Evolutionary conservation across 2,888 invertebrate genomes (phyloP).

Genomic region (Rhyacophila evoluta): DNA sequence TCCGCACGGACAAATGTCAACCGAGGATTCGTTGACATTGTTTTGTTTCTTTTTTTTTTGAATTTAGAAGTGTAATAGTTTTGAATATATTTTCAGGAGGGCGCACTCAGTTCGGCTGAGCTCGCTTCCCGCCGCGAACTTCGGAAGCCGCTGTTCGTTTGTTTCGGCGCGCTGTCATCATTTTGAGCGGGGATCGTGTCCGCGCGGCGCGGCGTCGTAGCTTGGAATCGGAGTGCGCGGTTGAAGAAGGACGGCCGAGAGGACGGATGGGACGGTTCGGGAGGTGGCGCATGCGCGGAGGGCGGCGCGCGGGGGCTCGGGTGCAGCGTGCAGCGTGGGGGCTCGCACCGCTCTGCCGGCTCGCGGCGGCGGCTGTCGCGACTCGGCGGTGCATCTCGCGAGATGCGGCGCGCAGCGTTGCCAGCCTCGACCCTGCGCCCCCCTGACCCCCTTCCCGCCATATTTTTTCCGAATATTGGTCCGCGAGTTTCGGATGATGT

Average conservation of each 20-base stretch:
- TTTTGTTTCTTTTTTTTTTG: not conserved
- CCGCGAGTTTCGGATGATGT: conserved; percentile 34
- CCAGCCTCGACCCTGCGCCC: conserved; percentile 51
- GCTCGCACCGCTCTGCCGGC: conserved; percentile 55
- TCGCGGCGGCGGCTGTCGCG: conserved; percentile 58
- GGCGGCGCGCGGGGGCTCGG: conserved; percentile 59
- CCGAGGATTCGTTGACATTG: conserved; percentile 19
- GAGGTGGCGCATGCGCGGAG: conserved; percentile 47
- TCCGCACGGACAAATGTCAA: conserved; percentile 18
- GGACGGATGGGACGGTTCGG: conserved; percentile 49
- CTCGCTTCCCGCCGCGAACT: conserved; percentile 26
- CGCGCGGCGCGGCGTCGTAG: conserved; percentile 60
- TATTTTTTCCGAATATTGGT: conserved; percentile 56
- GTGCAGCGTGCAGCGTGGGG: conserved; percentile 48
- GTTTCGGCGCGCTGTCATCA: conserved; percentile 59
- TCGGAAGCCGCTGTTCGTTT: conserved; percentile 55
- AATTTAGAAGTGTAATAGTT: not conserved
- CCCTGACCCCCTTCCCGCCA: conserved; percentile 60
- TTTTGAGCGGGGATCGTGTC: conserved; percentile 58
- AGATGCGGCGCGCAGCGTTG: conserved; percentile 54
- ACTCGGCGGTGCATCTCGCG: conserved; percentile 48
- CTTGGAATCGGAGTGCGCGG: conserved; percentile 50
- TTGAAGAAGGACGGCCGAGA: conserved; percentile 27
- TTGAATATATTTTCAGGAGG: conserved; percentile 9
- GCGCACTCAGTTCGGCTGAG: conserved; percentile 23